Conservation (phyloP, 1,140 invertebrate genomes). For the Drosophila repletoides region DNA sequence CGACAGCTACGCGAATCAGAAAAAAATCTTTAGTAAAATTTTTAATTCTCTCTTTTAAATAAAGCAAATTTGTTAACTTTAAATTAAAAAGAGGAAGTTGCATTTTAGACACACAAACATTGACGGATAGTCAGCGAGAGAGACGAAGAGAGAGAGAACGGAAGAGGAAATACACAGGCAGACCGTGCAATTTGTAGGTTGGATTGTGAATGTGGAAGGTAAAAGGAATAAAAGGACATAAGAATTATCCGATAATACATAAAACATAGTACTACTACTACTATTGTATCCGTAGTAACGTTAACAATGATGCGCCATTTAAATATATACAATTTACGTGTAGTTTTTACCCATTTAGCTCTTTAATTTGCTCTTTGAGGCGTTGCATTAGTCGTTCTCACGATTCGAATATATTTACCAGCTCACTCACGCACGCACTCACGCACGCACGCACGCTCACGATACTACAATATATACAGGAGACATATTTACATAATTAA, state of each 20-base stretch:
- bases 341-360: slow-evolving; percentile 64
- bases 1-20: slow-evolving; percentile 14
- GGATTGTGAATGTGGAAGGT: slow-evolving; percentile 47
- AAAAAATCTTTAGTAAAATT: slow-evolving; percentile 51
- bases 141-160: not conserved
- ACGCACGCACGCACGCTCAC: slow-evolving; percentile 52
- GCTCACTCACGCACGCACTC: slow-evolving; percentile 35
- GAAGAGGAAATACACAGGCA: slow-evolving; percentile 48
- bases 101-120: slow-evolving; percentile 9
- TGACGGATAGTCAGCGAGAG: slow-evolving; percentile 4
- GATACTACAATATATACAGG: slow-evolving; percentile 26
- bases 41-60: slow-evolving; percentile 31
- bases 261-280: slow-evolving; percentile 26
- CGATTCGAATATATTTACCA: slow-evolving; percentile 10
- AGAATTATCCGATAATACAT: slow-evolving; percentile 45
- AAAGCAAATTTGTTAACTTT: slow-evolving; percentile 34
- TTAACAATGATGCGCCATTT: slow-evolving; percentile 77
- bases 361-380: slow-evolving; percentile 47
- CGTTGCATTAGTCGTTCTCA: slow-evolving; percentile 16
- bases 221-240: no score
- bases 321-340: slow-evolving; percentile 72
- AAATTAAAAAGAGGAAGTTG: not conserved
- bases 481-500: slow-evolving; percentile 35
- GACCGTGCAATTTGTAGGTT: slow-evolving; percentile 78
- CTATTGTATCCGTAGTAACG: slow-evolving; percentile 56